These are phyloP conservation scores for Agriopis aurantiaria DNA, from an alignment of 2,888 invertebrate species.

Conservation along the genomic window DNA sequence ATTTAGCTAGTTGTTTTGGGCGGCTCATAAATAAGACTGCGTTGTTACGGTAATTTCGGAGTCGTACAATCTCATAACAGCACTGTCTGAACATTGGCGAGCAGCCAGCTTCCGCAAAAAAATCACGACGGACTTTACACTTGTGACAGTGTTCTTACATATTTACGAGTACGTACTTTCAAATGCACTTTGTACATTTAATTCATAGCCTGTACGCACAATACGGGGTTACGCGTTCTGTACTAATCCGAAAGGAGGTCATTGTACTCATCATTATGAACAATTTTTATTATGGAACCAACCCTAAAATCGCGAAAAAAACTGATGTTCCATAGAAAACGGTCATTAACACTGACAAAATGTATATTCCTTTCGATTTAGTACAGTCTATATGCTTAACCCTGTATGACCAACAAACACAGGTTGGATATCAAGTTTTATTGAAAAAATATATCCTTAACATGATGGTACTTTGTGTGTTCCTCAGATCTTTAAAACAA, in stretches of 20 bases:
- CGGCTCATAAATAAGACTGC: slow-evolving; percentile 50
- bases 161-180: neutral
- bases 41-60: slow-evolving; percentile 54
- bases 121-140: slow-evolving; percentile 46
- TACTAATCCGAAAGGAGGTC: too few species aligned
- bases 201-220: neutral
- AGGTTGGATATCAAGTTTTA: neutral
- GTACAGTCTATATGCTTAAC: too few species aligned
- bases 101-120: slow-evolving; percentile 61
- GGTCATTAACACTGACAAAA: too few species aligned
- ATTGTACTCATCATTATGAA: too few species aligned
- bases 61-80: slow-evolving; percentile 67
- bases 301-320: too few species aligned
- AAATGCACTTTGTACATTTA: neutral
- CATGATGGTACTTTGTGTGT: too few species aligned
- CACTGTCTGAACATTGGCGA: slow-evolving; percentile 65
- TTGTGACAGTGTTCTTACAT: slow-evolving; percentile 1
- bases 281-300: too few species aligned
- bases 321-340: too few species aligned
- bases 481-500: too few species aligned
- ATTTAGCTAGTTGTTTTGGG: slow-evolving; percentile 41
- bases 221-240: neutral
- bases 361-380: too few species aligned
- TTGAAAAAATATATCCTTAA: neutral
- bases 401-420: neutral